Percentiles rank a stretch among this genome's conserved stretches.
phyloP scores from a whole-genome alignment of 2,888 invertebrate genomes.

The Eupeodes luniger region DNA sequence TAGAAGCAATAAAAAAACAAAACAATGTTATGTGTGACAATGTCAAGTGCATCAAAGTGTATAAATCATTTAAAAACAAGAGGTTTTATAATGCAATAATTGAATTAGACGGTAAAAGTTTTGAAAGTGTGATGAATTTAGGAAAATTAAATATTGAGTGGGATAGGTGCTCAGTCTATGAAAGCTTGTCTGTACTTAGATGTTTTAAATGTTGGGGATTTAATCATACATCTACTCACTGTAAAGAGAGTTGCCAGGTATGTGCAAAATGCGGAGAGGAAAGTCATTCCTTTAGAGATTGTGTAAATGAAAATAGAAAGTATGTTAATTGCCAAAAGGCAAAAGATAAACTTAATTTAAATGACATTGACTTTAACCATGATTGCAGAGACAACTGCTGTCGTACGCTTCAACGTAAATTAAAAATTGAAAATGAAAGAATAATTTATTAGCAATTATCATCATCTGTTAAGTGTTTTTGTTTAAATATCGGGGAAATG shows the following conservation, averaged over 20 bases:
- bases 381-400: too few species aligned
- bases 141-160: too few species aligned
- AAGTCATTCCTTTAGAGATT: not conserved
- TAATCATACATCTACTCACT: not conserved
- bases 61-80: too few species aligned
- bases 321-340: not conserved
- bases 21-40: too few species aligned
- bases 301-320: not conserved
- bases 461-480: not conserved
- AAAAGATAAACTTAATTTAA: not conserved
- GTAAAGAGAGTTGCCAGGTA: conserved; percentile 1
- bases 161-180: too few species aligned
- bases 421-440: conserved; percentile 10
- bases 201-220: not conserved
- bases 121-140: too few species aligned
- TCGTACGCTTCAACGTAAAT: not conserved
- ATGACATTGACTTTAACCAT: not conserved
- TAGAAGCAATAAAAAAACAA: not conserved
- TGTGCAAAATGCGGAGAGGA: not conserved
- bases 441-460: conserved; percentile 3
- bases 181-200: not conserved
- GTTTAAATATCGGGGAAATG: not conserved
- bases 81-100: too few species aligned
- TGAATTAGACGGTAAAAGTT: too few species aligned
- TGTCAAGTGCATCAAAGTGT: too few species aligned